Percentiles rank a stretch among this genome's conserved stretches.
Conservation (phyloP, 1,140 invertebrate genomes). For the Diabrotica undecimpunctata region DNA sequence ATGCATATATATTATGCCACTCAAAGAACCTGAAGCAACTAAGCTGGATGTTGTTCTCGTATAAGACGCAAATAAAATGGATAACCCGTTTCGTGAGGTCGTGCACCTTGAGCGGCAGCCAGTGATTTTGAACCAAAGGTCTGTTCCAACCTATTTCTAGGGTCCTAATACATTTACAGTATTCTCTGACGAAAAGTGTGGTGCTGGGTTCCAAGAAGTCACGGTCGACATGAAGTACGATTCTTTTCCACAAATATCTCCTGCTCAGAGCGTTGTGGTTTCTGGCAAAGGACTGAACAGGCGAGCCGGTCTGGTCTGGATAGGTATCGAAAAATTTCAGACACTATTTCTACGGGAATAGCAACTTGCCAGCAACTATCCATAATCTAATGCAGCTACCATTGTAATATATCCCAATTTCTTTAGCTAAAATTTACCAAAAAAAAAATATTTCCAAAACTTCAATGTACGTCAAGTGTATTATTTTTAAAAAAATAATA, state of each 20-base stretch:
- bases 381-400: constrained; percentile 1
- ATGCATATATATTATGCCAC: constrained; percentile 30
- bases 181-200: constrained; percentile 25
- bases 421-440: constrained; percentile 5
- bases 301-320: constrained; percentile 29
- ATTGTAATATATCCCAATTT: background rate
- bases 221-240: constrained; percentile 29
- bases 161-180: constrained; percentile 23
- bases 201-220: constrained; percentile 34
- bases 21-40: constrained; percentile 26
- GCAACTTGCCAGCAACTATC: constrained; percentile 66
- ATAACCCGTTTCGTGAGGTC: constrained; percentile 31
- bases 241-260: constrained; percentile 27
- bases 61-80: constrained; percentile 25
- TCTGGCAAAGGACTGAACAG: constrained; percentile 27
- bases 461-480: background rate
- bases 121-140: constrained; percentile 17
- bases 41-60: constrained; percentile 26
- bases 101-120: constrained; percentile 21
- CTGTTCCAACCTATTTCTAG: constrained; percentile 31
- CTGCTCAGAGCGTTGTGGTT: constrained; percentile 26
- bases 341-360: constrained; percentile 32
- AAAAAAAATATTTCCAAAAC: background rate
- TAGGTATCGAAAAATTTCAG: constrained; percentile 28
- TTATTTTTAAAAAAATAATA: too few species aligned